Base-by-base conservation (phyloP, 2,113 vertebrate genomes). In the Electrona antarctica region DNA sequence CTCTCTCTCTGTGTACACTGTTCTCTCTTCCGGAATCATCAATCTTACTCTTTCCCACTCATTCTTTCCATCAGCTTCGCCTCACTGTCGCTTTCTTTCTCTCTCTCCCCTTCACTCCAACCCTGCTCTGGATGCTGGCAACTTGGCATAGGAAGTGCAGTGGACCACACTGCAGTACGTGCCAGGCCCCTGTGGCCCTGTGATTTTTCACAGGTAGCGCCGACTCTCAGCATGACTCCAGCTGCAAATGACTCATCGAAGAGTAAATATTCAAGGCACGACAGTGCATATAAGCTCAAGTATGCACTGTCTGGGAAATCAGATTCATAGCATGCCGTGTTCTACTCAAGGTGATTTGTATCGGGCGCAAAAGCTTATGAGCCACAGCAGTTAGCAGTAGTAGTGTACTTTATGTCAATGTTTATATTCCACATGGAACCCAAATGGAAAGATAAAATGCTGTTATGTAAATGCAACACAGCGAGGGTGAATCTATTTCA, bases 1-100 rank as follows among this genome's bases (percentile, higher is more conserved):
- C 48, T 8, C 47, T 21, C 48, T 51, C 21, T 51, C 48, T 51
- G n/a, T 45, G 56, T 41, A 41, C 33, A 41, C 33, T 2, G 33
- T 41, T 11, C 15, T 28, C 58, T 64, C 49, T 64, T 28, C 12
- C 14, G 28, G 3, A 2, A 4, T 41, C 59, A 6, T 45, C 33
- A 14, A 8, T 41, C 14, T 57, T 14, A 21, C 21, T 41, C 14
- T 41, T 57, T 15, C 78, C 67, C 72, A 67, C 71, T 80, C 72
- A 55, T 66, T 81, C 70, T 79, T 56, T 58, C 55, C 67, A 72
- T 79, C 68, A 54, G 61, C 54, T 15, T 62, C 15, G 33, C 28
- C 47, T 61, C 41, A n/a, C 14, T 51, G 21, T 46, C 64, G 8
- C 56, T 64, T 14, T 51, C 13, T 14, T 4, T 7, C 56, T 29